Base-by-base conservation (phyloP, 1,140 invertebrate genomes). In the Scaptomyza pallida region DNA sequence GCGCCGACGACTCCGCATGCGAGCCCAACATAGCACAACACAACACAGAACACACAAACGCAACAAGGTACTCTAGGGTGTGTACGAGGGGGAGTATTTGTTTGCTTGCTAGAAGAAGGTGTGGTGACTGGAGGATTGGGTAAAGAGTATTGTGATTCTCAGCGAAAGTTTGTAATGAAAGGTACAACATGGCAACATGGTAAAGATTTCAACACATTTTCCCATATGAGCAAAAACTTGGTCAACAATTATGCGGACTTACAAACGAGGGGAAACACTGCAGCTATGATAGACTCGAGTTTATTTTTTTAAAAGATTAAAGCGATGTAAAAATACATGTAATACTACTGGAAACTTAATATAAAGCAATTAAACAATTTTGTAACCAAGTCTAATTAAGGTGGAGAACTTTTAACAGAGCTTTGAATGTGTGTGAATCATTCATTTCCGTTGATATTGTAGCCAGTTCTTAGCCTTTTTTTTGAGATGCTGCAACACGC, bases 1-100 rank as follows among this genome's bases (percentile, higher is more conserved):
- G 77, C 68, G 73, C 59, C 60, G 50, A 61, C 71, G 60, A 67
- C 51, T 70, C 56, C 65, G 45, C 62, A 67, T 45, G 59, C 43
- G 26, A 63, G 62, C 64, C 41, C 56, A 60, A 41, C 23, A 60
- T 23, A 35, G n/a, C 72, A 47, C 56, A 61, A 43, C 23, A 60
- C 33, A 35, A 15, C 60, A 16, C 37, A n/a, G 35, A 23, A 41
- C 19, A 37, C 23, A 26, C 23, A 26, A n/a, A 26, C 23, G 12
- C 41, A 59, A 50, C 12, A 33, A 10, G 35, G 44, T 45, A n/a
- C 23, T 26, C 23, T 33, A 12, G 17, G 6, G 47, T 21, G 41
- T 9, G 6, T 10, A 35, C 1, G 6, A 26, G 23, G 3, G 15
- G 12, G 3, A 6, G 40, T 5, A 33, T 33, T 10, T 26, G 13